Evolutionary conservation across 2,113 vertebrate genomes (phyloP).

Genomic region (Herpailurus yagouaroundi): DNA sequence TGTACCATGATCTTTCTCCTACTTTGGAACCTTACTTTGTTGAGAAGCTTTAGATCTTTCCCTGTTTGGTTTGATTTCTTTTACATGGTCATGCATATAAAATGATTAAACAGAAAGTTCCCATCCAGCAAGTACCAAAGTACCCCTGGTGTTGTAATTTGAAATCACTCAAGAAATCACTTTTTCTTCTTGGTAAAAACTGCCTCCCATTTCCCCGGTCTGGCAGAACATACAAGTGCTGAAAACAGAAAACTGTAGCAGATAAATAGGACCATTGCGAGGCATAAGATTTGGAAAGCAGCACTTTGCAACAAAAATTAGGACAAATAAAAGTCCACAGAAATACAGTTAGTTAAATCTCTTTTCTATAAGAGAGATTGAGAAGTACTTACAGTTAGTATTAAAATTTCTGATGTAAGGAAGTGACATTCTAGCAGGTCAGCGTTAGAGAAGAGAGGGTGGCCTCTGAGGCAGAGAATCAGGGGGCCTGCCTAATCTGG

Average conservation of each 20-base stretch:
- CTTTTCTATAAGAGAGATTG: neutral
- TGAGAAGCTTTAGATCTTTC: neutral
- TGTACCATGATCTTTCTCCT: neutral
- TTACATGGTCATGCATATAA: neutral
- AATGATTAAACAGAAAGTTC: neutral
- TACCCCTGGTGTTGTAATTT: neutral
- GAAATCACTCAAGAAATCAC: constrained; percentile 23
- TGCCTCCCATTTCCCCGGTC: neutral
- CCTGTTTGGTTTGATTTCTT: neutral
- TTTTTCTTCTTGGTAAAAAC: neutral
- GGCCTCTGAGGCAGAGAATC: neutral
- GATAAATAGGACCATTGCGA: neutral
- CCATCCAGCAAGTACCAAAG: neutral
- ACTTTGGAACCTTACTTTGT: neutral
- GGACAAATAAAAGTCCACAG: neutral
- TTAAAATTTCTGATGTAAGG: constrained; percentile 1
- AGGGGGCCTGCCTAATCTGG: neutral
- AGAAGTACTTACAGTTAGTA: neutral
- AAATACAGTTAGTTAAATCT: constrained; percentile 36
- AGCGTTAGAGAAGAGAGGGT: neutral
- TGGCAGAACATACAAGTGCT: neutral
- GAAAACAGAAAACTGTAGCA: neutral
- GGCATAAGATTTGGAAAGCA: neutral
- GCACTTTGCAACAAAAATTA: neutral
- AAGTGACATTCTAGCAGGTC: neutral